Evolutionary conservation across 2,113 vertebrate species (phyloP).

Genomic region (Ictalurus furcatus): DNA sequence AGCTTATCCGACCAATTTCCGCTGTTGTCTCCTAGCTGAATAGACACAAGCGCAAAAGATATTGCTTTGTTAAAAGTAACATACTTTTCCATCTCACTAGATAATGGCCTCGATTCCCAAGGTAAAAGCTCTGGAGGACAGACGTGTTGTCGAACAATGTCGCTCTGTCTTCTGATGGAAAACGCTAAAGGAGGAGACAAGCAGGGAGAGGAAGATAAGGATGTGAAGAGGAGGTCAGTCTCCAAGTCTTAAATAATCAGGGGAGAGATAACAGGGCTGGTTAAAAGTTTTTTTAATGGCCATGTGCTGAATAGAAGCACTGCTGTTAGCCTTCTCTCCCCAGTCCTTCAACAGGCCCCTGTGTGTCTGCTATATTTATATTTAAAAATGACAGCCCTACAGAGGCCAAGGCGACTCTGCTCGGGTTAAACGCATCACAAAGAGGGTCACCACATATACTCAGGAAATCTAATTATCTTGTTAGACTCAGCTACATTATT

Average conservation of each 20-base stretch:
- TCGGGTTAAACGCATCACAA: constrained; percentile 85
- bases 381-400: constrained; percentile 72
- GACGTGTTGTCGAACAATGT: constrained; percentile 74
- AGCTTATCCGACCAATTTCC: constrained; percentile 37
- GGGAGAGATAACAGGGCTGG: constrained; percentile 37
- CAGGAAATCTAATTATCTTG: constrained; percentile 82
- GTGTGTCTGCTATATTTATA: constrained; percentile 64
- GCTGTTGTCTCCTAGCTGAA: constrained; percentile 55
- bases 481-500: constrained; percentile 77
- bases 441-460: constrained; percentile 79
- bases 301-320: constrained; percentile 55
- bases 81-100: constrained; percentile 75
- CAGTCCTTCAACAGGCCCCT: constrained; percentile 46
- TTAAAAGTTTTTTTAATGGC: constrained; percentile 52
- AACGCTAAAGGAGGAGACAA: constrained; percentile 58
- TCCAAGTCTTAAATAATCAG: constrained; percentile 68
- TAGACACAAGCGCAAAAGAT: constrained; percentile 69
- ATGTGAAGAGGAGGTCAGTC: constrained; percentile 75
- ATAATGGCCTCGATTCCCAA: constrained; percentile 77
- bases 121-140: constrained; percentile 76
- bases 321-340: constrained; percentile 53
- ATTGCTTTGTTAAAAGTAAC: constrained; percentile 72
- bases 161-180: constrained; percentile 54
- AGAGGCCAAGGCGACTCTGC: constrained; percentile 80
- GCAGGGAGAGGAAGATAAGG: constrained; percentile 61